phyloP scores from a whole-genome alignment of 2,797 vertebrate genomes.

The Falco naumanni region DNA sequence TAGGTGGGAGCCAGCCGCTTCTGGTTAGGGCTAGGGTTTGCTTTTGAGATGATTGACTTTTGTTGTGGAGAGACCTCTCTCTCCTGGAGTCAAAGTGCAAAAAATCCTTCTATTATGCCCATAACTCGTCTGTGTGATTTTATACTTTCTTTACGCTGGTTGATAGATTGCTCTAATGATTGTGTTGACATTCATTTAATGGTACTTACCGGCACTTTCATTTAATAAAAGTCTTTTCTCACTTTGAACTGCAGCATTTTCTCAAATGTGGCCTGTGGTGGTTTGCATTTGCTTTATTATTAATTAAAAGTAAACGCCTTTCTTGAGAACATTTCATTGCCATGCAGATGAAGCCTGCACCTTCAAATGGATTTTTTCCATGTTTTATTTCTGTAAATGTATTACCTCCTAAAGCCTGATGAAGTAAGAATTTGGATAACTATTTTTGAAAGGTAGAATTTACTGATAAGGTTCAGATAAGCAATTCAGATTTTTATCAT shows the following conservation, averaged over 20 bases:
- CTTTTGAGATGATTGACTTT: not conserved
- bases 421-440: slow-evolving; percentile 66
- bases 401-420: slow-evolving; percentile 45
- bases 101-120: not conserved
- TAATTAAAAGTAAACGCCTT: slow-evolving; percentile 58
- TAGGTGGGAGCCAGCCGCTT: not conserved
- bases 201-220: slow-evolving; percentile 4
- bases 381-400: slow-evolving; percentile 10
- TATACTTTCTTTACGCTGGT: slow-evolving; percentile 7
- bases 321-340: slow-evolving; percentile 53
- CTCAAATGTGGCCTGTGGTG: slow-evolving; percentile 49
- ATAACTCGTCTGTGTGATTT: not conserved
- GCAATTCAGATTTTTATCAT: slow-evolving; percentile 55
- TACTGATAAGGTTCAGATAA: slow-evolving; percentile 52
- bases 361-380: slow-evolving; percentile 36
- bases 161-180: slow-evolving; percentile 22
- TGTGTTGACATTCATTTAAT: slow-evolving; percentile 12
- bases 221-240: slow-evolving; percentile 48
- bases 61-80: not conserved
- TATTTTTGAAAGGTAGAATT: slow-evolving; percentile 60
- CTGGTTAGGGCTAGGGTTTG: not conserved
- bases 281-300: slow-evolving; percentile 51
- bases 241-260: slow-evolving; percentile 54
- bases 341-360: slow-evolving; percentile 36
- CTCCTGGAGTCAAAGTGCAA: not conserved